A percentile compares a stretch with the other conserved stretches of the same genome.
These are phyloP conservation scores for Sorex araneus DNA, from an alignment of 2,113 vertebrate genomes.

Conservation along the genomic window DNA sequence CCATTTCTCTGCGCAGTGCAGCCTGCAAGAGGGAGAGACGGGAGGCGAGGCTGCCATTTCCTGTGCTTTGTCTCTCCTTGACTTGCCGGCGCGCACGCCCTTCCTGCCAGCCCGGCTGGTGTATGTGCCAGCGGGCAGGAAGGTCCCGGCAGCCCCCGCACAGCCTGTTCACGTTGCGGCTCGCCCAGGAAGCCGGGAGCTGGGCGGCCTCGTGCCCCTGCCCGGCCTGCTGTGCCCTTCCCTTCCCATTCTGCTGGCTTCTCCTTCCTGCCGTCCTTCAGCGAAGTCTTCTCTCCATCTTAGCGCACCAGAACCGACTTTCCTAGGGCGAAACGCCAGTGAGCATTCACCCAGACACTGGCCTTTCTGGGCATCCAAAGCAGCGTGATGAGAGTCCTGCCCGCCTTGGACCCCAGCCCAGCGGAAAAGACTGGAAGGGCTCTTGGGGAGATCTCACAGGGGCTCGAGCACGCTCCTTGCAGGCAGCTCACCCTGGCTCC, in stretches of 20 bases:
- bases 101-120: slow-evolving; percentile 65
- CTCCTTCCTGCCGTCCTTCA: slow-evolving; percentile 59
- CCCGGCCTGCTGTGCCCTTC: slow-evolving; percentile 8
- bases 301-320: slow-evolving; percentile 44
- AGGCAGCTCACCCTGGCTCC: no score
- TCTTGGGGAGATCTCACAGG: no score
- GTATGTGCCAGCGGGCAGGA: slow-evolving; percentile 46
- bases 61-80: slow-evolving; percentile 62
- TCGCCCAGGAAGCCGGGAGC: slow-evolving; percentile 26
- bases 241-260: slow-evolving; percentile 38
- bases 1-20: not conserved
- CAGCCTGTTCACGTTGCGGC: not conserved
- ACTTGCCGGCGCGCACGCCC: slow-evolving; percentile 60
- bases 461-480: no score
- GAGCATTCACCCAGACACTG: not conserved
- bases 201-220: not conserved
- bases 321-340: slow-evolving; percentile 49
- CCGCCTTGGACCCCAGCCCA: not conserved
- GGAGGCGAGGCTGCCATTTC: slow-evolving; percentile 41
- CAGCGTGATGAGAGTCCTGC: not conserved
- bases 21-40: slow-evolving; percentile 53
- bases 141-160: not conserved
- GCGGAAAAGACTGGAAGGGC: no score
- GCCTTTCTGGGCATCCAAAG: slow-evolving; percentile 25
- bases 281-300: slow-evolving; percentile 54